Evolutionary conservation across 2,797 vertebrate genomes (phyloP), one percentile per base, ranked within the genome.

Genomic region (Novumbra hubbsi): DNA sequence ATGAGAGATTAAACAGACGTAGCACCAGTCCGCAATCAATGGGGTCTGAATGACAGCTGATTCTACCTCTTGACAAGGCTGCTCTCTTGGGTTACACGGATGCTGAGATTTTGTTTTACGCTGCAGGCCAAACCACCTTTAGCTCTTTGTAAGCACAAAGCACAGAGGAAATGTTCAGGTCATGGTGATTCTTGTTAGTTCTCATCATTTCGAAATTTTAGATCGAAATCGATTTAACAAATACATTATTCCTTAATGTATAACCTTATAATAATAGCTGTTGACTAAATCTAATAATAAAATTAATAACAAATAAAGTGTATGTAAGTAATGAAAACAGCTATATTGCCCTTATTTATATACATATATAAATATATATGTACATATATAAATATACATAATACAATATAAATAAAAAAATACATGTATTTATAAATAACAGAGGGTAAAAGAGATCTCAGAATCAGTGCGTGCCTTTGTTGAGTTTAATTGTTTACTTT

Each of bases 1-100:
- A 98, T 98, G 95, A 30, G 91, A 95, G 95, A 98, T 98, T 96
- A 96, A 98, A 94, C 93, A 92, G 80, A 80, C 79, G 92, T 86
- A 89, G 92, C 93, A 86, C 85, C 88, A 92, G 89, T 88, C 91
- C 89, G 69, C 92, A 93, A 96, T 96, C 94, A 91, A 95, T 95
- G 90, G 90, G 86, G 92, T 88, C 77, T 90, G 90, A 91, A 76
- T 94, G 94, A 95, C 94, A 94, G 93, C 93, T 93, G 88, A 92
- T 95, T 94, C 93, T 91, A 91, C 92, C 94, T 94, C 93, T 91
- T 93, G 93, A 93, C 94, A 85, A 91, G 92, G 89, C 88, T 89
- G 87, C 28, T 7, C 68, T 49, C 30, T 5, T 34, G 73, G 50
- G 74, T 71, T 64, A 52, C 38, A 27, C 30, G 24, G 5, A 1